phyloP scores from a whole-genome alignment of 2,113 vertebrate genomes.

The Muntiacus muntjak region DNA sequence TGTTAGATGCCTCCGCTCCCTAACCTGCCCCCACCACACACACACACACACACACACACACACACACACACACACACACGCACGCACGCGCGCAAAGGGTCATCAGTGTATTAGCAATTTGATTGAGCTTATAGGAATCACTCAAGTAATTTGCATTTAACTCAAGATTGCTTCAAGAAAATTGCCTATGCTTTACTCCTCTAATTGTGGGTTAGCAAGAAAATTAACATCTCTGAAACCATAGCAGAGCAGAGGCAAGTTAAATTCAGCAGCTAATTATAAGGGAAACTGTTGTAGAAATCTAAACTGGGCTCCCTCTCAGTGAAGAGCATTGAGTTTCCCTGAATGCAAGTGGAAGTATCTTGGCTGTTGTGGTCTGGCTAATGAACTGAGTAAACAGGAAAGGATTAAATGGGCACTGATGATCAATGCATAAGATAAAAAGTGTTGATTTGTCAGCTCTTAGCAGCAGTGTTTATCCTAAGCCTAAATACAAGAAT shows the following conservation, averaged over 20 bases:
- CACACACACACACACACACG: too few relatives aligned
- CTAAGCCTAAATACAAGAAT: constrained; percentile 12
- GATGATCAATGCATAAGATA: constrained; percentile 33
- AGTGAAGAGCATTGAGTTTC: background rate
- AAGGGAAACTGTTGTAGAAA: background rate
- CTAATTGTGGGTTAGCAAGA: constrained; percentile 70
- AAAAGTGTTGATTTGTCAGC: background rate
- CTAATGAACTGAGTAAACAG: constrained; percentile 56
- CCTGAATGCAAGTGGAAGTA: background rate
- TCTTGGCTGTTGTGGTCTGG: background rate
- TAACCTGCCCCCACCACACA: too few relatives aligned
- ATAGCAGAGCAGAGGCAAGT: constrained; percentile 26
- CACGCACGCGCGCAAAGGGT: background rate
- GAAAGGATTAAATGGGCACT: constrained; percentile 17
- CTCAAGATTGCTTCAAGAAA: constrained; percentile 70
- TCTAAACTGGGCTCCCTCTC: background rate
- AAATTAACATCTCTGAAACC: constrained; percentile 50
- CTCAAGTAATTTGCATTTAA: constrained; percentile 72
- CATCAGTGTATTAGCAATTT: constrained; percentile 37
- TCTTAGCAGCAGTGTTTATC: background rate
- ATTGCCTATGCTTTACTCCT: constrained; percentile 65
- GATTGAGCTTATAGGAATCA: constrained; percentile 58
- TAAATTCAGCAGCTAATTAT: constrained; percentile 32
- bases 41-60: background rate
- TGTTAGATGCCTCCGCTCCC: background rate